Evolutionary conservation across 2,888 invertebrate genomes (phyloP).

Genomic region (Gisinianus flammeolus): DNA sequence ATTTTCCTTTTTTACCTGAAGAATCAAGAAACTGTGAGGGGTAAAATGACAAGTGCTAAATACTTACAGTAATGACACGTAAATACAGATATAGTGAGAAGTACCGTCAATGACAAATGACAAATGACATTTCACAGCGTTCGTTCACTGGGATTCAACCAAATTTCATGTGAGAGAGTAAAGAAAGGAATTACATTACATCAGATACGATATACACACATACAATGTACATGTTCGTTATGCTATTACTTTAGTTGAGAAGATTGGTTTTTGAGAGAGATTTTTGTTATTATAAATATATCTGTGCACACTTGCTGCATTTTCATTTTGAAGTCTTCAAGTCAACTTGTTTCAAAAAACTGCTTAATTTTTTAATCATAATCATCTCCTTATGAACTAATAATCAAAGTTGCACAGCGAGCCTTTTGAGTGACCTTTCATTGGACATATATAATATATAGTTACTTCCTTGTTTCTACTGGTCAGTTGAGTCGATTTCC

Average conservation of each 20-base stretch:
- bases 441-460: no score
- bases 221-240: background rate
- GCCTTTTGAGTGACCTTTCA: no score
- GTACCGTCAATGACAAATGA: conserved; percentile 26
- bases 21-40: background rate
- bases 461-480: no score
- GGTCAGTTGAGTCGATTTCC: no score
- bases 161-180: background rate
- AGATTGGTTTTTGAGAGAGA: no score
- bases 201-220: background rate
- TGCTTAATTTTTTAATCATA: no score
- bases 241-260: no score
- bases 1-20: background rate
- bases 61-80: conserved; percentile 8
- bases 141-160: background rate
- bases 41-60: conserved; percentile 3
- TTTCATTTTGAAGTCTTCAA: background rate
- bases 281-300: no score
- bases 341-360: no score
- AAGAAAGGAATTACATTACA: background rate
- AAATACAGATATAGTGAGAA: background rate
- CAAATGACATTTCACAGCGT: background rate
- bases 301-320: no score
- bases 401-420: no score
- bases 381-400: no score